A percentile compares a stretch with the other conserved stretches of the same genome.
Conservation (phyloP, 2,113 vertebrate genomes). For the Lucifuga dentata region DNA sequence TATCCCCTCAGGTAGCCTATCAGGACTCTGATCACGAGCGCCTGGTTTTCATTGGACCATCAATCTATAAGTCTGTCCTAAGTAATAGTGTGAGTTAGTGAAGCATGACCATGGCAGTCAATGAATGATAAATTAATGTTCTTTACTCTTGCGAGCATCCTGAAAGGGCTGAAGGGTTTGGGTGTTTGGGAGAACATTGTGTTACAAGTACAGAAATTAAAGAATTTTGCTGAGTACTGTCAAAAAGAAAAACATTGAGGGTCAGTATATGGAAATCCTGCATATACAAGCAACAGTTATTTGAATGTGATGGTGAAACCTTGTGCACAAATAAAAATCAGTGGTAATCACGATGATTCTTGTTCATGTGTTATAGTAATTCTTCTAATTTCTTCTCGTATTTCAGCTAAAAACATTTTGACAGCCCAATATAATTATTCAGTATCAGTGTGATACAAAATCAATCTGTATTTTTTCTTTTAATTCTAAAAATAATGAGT, state of each 20-base stretch:
- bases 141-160: background rate
- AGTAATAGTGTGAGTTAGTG: constrained; percentile 56
- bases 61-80: constrained; percentile 56
- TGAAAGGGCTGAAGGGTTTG: constrained; percentile 3
- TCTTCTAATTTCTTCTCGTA: constrained; percentile 1
- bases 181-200: background rate
- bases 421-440: constrained; percentile 3
- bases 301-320: too few species aligned
- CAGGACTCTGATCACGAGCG: constrained; percentile 60
- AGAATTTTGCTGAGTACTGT: background rate
- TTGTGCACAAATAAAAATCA: too few species aligned
- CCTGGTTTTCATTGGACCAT: constrained; percentile 61
- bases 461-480: constrained; percentile 12
- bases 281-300: too few species aligned
- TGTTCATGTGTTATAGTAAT: constrained; percentile 1
- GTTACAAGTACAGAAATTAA: background rate
- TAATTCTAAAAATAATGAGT: constrained; percentile 24
- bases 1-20: constrained; percentile 65
- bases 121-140: constrained; percentile 66
- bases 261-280: too few species aligned
- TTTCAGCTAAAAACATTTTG: background rate
- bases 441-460: background rate
- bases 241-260: too few species aligned
- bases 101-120: constrained; percentile 61
- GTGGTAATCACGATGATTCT: constrained; percentile 18